Percentiles rank a stretch among this genome's conserved stretches.
Evolutionary conservation across 2,797 vertebrate species (phyloP).

Genomic region (Threskiornis aethiopicus): DNA sequence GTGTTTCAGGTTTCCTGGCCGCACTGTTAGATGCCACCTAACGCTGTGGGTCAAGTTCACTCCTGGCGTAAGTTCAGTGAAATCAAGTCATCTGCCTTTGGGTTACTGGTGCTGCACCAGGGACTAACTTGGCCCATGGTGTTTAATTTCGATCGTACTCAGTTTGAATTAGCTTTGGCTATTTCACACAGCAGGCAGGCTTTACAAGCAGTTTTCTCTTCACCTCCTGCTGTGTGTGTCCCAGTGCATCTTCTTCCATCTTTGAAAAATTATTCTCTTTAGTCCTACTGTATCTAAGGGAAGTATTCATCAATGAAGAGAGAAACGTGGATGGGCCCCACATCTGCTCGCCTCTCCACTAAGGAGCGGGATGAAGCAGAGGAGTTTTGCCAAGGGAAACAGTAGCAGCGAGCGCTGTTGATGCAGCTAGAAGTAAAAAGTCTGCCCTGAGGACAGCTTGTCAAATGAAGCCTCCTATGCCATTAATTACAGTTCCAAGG

Average conservation of each 20-base stretch:
- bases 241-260: background rate
- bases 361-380: background rate
- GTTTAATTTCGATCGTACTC: background rate
- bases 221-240: background rate
- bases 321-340: background rate
- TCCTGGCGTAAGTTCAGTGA: background rate
- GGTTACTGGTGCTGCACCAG: background rate
- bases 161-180: conserved; percentile 27
- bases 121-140: background rate
- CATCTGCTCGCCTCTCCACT: background rate
- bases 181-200: conserved; percentile 18
- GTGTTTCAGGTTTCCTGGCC: background rate
- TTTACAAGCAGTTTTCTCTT: conserved; percentile 11
- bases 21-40: background rate
- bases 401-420: background rate
- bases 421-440: conserved; percentile 53
- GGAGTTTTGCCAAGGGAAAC: conserved; percentile 14
- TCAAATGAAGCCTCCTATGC: conserved; percentile 15
- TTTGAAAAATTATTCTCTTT: conserved; percentile 28
- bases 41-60: background rate
- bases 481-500: conserved; percentile 53
- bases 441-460: conserved; percentile 54
- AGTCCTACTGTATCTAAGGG: background rate
- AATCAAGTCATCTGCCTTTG: background rate
- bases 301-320: background rate